Percentiles rank a stretch among this genome's conserved stretches.
Conservation (phyloP, 2,888 invertebrate species). For the Alloplasta piceator region DNA sequence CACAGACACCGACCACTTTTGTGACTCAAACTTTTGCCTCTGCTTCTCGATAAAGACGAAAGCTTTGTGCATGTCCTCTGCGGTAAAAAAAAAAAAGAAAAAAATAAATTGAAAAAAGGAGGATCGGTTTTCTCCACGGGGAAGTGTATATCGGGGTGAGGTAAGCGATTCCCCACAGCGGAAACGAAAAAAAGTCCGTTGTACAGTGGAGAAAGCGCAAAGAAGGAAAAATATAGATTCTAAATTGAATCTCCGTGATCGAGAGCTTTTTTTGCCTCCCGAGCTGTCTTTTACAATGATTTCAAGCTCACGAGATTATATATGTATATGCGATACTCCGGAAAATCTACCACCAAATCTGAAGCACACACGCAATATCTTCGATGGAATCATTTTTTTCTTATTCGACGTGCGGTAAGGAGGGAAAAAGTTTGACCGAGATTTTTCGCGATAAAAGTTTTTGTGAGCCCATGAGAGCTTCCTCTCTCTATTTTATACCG, state of each 20-base stretch:
- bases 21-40: slow-evolving; percentile 43
- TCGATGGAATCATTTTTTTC: slow-evolving; percentile 46
- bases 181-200: slow-evolving; percentile 26
- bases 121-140: slow-evolving; percentile 38
- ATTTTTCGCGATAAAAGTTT: slow-evolving; percentile 11
- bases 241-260: slow-evolving; percentile 52
- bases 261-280: slow-evolving; percentile 17
- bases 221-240: slow-evolving; percentile 48
- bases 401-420: neutral
- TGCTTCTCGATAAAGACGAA: slow-evolving; percentile 48
- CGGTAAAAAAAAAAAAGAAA: neutral
- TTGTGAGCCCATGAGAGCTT: no score
- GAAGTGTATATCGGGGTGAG: slow-evolving; percentile 28
- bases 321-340: neutral
- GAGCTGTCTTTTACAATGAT: slow-evolving; percentile 38
- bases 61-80: slow-evolving; percentile 24
- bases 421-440: slow-evolving; percentile 42
- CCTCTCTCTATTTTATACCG: neutral
- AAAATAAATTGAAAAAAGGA: slow-evolving; percentile 4
- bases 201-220: slow-evolving; percentile 9
- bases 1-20: neutral
- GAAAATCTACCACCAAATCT: no score
- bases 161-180: slow-evolving; percentile 50
- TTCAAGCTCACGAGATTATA: neutral
- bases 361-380: neutral